phyloP scores from a whole-genome alignment of 2,113 vertebrate species.

The Axis porcinus region DNA sequence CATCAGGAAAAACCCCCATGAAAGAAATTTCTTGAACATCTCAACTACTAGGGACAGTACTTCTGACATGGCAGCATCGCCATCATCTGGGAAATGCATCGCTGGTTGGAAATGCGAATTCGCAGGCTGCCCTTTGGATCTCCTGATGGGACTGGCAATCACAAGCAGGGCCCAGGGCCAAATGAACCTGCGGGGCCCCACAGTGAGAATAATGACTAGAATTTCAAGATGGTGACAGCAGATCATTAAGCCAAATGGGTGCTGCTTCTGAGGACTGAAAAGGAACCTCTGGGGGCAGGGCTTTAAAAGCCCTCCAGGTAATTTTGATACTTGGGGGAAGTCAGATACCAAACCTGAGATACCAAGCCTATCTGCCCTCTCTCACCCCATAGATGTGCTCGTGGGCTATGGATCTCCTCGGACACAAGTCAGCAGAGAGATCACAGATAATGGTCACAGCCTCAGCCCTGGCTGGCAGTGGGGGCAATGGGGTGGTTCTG shows the following conservation, averaged over 20 bases:
- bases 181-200: not conserved
- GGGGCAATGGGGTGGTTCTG: not conserved
- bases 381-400: not conserved
- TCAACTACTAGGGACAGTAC: not conserved
- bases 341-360: not conserved
- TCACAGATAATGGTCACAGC: not conserved
- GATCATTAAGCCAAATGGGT: not conserved
- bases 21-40: not conserved
- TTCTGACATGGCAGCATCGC: not conserved
- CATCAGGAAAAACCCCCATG: not conserved
- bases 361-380: not conserved
- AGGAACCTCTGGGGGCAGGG: not conserved
- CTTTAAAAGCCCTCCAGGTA: not conserved
- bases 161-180: not conserved
- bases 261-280: not conserved
- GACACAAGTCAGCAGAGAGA: not conserved
- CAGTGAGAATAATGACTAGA: not conserved
- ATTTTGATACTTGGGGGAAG: not conserved
- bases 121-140: not conserved
- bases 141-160: not conserved
- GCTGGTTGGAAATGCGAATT: not conserved
- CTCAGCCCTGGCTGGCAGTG: not conserved
- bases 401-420: not conserved
- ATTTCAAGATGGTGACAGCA: not conserved
- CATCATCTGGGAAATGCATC: not conserved